These are phyloP conservation scores for Neoitamus cyanurus DNA, from an alignment of 2,888 invertebrate genomes.

Conservation along the genomic window DNA sequence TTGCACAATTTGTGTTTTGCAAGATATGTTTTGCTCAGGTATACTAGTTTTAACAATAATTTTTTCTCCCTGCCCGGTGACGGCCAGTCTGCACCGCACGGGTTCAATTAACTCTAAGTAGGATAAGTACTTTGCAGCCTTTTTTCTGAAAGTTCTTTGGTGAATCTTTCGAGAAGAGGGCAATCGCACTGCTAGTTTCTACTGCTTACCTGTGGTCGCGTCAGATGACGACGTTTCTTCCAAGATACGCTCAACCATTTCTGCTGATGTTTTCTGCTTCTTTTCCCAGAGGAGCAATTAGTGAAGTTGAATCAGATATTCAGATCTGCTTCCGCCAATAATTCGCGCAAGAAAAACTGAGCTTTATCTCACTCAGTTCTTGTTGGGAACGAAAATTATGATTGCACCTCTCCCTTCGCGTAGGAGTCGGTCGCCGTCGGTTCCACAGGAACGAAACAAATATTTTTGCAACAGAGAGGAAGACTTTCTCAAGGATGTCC, in stretches of 20 bases:
- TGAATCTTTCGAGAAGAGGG: not conserved
- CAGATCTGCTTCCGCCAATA: not conserved
- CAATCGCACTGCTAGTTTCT: not conserved
- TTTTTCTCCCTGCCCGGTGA: not conserved
- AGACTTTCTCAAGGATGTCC: constrained; percentile 11
- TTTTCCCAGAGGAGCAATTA: not conserved
- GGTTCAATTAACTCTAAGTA: constrained; percentile 49
- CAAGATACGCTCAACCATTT: constrained; percentile 76
- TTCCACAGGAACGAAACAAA: not conserved
- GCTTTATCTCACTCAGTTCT: not conserved
- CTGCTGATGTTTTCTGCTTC: constrained; percentile 53
- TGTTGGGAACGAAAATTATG: not conserved
- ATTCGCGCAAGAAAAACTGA: not conserved
- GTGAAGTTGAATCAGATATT: not conserved
- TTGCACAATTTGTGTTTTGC: constrained; percentile 20
- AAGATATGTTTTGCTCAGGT: not conserved
- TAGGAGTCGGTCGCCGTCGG: not conserved
- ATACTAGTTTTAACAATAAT: constrained; percentile 20
- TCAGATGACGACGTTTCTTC: constrained; percentile 70
- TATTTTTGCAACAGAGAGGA: constrained; percentile 18
- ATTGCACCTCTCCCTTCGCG: not conserved
- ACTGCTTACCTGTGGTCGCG: constrained; percentile 66
- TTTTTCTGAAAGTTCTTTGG: constrained; percentile 50
- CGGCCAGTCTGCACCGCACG: not conserved
- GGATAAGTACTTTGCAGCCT: constrained; percentile 33